Conservation (phyloP, 2,888 invertebrate species). For the Augochlorella aurata region DNA sequence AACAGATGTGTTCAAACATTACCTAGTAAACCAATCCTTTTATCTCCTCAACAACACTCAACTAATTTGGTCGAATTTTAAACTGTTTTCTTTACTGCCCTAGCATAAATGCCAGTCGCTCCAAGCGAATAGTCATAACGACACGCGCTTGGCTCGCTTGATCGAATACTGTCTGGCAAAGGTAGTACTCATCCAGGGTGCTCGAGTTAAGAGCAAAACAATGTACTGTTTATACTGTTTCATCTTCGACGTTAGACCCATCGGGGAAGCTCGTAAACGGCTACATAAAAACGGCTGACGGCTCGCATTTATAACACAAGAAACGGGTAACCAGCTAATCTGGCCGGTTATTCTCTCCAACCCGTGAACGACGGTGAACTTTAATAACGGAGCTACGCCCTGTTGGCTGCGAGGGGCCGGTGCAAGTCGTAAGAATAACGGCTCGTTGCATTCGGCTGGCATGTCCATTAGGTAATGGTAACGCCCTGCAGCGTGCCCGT, state of each 20-base stretch:
- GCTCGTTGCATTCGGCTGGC: conserved; percentile 59
- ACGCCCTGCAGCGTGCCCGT: conserved; percentile 42
- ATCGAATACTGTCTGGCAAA: background rate
- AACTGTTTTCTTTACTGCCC: too few relatives aligned
- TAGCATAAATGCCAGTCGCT: too few relatives aligned
- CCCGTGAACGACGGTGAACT: conserved; percentile 47
- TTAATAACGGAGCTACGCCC: conserved; percentile 62
- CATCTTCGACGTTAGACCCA: conserved; percentile 28
- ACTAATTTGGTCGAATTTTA: too few relatives aligned
- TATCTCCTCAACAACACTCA: too few relatives aligned
- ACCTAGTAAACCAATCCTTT: too few relatives aligned
- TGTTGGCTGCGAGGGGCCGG: conserved; percentile 38
- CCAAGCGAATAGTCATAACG: background rate
- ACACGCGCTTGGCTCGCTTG: background rate
- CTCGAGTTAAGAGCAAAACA: conserved; percentile 4
- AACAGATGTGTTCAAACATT: too few relatives aligned
- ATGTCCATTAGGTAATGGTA: conserved; percentile 65
- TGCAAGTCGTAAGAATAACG: conserved; percentile 61
- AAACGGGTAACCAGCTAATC: conserved; percentile 54
- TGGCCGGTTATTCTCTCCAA: conserved; percentile 36
- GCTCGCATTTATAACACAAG: conserved; percentile 37
- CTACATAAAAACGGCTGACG: conserved; percentile 20
- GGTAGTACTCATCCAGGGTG: background rate
- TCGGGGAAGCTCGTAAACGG: conserved; percentile 24
- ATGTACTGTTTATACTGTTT: conserved; percentile 26